Evolutionary conservation across 2,113 vertebrate species (phyloP).

Genomic region (Catharus bicknelli): DNA sequence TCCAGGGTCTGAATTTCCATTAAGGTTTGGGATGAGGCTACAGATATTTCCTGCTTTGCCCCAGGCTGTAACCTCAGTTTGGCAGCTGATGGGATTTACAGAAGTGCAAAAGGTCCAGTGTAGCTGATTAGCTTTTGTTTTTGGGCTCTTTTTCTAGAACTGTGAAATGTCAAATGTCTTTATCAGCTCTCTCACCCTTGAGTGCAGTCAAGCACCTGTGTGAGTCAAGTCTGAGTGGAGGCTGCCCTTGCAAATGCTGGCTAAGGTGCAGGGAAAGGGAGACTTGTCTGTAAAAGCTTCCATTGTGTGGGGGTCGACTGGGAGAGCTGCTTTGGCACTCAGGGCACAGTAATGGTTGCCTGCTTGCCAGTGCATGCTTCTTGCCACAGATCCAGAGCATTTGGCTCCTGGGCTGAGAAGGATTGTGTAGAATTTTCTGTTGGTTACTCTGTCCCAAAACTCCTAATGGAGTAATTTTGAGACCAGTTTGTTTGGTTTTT

Average conservation of each 20-base stretch:
- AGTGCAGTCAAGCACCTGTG: background rate
- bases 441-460: background rate
- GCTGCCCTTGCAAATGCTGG: rapidly evolving
- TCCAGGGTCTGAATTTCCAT: background rate
- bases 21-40: background rate
- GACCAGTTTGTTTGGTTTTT: background rate
- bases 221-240: background rate
- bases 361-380: background rate
- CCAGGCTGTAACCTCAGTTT: background rate
- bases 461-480: background rate
- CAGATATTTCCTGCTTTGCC: background rate
- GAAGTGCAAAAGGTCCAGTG: background rate
- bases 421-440: background rate
- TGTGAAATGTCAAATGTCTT: background rate
- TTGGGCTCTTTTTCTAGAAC: background rate
- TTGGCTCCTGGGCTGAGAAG: background rate
- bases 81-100: background rate
- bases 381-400: background rate
- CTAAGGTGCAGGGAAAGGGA: background rate
- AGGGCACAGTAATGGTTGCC: background rate
- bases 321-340: background rate
- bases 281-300: background rate
- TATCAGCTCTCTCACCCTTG: background rate
- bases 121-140: background rate
- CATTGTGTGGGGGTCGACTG: background rate